A percentile compares a stretch with the other conserved stretches of the same genome.
Conservation (phyloP, 2,797 vertebrate genomes). For the Hippocampus kuda region DNA sequence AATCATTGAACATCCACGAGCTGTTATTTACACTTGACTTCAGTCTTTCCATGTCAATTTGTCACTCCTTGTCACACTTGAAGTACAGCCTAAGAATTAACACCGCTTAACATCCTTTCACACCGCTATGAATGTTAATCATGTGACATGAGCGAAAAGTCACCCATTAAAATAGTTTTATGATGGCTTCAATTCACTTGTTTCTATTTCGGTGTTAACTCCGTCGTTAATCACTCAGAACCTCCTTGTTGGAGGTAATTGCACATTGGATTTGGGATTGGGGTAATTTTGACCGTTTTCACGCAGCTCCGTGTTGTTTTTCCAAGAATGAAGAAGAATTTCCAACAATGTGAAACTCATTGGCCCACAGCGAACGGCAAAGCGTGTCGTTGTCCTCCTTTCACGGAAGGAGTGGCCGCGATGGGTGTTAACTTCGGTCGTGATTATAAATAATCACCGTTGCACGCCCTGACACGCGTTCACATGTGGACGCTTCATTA, state of each 20-base stretch:
- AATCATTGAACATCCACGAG: conserved; percentile 22
- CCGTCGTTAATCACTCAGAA: too few relatives aligned
- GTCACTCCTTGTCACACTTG: too few relatives aligned
- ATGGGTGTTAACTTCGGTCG: conserved; percentile 12
- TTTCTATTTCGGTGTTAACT: too few relatives aligned
- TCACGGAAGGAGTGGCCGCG: conserved; percentile 6
- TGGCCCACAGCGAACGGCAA: conserved; percentile 24
- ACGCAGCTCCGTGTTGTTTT: not conserved
- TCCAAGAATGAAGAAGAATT: too few relatives aligned
- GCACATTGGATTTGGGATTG: not conserved
- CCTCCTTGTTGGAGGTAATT: not conserved
- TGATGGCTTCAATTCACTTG: not conserved
- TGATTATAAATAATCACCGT: conserved; percentile 15
- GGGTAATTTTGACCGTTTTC: too few relatives aligned
- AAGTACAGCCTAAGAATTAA: too few relatives aligned
- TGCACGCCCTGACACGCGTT: not conserved
- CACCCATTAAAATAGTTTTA: not conserved
- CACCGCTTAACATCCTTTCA: not conserved
- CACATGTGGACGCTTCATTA: not conserved
- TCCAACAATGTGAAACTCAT: not conserved
- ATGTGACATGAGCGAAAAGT: not conserved
- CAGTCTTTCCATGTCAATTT: not conserved
- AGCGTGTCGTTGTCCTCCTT: conserved; percentile 12
- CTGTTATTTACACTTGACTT: conserved; percentile 10
- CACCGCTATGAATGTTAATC: not conserved